Conservation (phyloP, 2,888 invertebrate genomes). For the Penaeus monodon region DNA sequence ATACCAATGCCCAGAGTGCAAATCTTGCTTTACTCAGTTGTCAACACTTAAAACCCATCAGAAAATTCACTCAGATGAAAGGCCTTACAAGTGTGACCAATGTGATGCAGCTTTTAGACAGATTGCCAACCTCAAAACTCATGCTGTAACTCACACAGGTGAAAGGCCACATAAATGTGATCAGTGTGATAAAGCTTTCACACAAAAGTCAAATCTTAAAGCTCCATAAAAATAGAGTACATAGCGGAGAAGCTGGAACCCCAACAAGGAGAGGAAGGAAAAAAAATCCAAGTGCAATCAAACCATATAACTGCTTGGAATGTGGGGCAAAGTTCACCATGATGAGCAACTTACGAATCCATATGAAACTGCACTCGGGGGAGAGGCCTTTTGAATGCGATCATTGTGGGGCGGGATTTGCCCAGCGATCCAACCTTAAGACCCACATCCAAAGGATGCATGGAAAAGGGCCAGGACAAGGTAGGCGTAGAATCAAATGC, state of each 20-base stretch:
- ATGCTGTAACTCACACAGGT: constrained; percentile 65
- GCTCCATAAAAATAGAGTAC: constrained; percentile 64
- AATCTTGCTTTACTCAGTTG: constrained; percentile 65
- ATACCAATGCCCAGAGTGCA: constrained; percentile 63
- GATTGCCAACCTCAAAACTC: constrained; percentile 64
- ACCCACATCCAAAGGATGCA: constrained; percentile 64
- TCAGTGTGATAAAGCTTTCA: constrained; percentile 65
- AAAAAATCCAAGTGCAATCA: constrained; percentile 62
- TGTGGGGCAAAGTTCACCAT: constrained; percentile 65
- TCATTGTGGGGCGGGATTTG: constrained; percentile 63
- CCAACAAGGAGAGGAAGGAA: constrained; percentile 58
- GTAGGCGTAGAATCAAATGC: constrained; percentile 57
- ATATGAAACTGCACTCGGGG: constrained; percentile 62
- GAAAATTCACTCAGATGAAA: constrained; percentile 64
- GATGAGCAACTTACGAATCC: constrained; percentile 64
- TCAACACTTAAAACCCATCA: constrained; percentile 65
- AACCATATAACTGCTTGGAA: constrained; percentile 61
- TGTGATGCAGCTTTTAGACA: constrained; percentile 65
- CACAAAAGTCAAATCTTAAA: constrained; percentile 64
- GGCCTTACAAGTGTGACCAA: constrained; percentile 63
- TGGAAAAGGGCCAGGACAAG: constrained; percentile 43
- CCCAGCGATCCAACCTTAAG: constrained; percentile 63
- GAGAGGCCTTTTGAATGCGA: constrained; percentile 62
- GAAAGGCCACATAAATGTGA: constrained; percentile 65
- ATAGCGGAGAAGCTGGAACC: constrained; percentile 39